Base-by-base conservation (phyloP, 2,797 vertebrate genomes). In the Lateolabrax maculatus region DNA sequence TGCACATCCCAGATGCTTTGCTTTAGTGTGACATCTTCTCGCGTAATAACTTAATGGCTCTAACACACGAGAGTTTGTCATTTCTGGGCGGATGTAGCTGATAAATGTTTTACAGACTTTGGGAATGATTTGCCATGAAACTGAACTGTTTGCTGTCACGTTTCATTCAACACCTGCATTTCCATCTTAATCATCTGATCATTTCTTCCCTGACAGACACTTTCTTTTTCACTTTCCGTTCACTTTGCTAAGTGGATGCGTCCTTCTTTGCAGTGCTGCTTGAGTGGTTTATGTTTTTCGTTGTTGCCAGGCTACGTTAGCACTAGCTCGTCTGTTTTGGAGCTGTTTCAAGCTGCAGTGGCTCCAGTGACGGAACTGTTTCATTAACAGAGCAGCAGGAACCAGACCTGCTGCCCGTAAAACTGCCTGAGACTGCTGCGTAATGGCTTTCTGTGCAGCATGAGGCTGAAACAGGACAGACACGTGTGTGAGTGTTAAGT, bases 291-390 rank as follows among this genome's bases (percentile, higher is more conserved):
- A 56, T 58, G 27, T 51, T 55, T 23, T 3, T n/a, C 13, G 68
- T 46, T 41, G 82, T 85, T 84, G 75, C 78, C 39, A 52, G 70
- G 86, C 64, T 57, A 78, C 74, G 10, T 73, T 58, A 37, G 36
- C 0, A 2, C 21, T 65, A 74, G 68, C 57, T 69, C 0, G 27
- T 63, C 21, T 16, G 34, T 72, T 41, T n/a, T 67, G 60, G 72
- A 71, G 52, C 37, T 6, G 23, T 2, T 48, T 85, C 41, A 49
- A 31, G 34, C 57, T 63, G 80, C 60, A 58, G 44, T 25, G 66
- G 69, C 31, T 62, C 23, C 15, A 49, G 41, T 77, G 75, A 80
- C 5, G 63, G 84, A 89, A 72, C 49, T 9, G 76, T 86, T 90
- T 86, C 66, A 86, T 86, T 86, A 86, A 10, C 61, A 4, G 62